A percentile compares a stretch with the other conserved stretches of the same genome.
Conservation (phyloP, 2,888 invertebrate genomes). For the Drosophila glabriapex region DNA sequence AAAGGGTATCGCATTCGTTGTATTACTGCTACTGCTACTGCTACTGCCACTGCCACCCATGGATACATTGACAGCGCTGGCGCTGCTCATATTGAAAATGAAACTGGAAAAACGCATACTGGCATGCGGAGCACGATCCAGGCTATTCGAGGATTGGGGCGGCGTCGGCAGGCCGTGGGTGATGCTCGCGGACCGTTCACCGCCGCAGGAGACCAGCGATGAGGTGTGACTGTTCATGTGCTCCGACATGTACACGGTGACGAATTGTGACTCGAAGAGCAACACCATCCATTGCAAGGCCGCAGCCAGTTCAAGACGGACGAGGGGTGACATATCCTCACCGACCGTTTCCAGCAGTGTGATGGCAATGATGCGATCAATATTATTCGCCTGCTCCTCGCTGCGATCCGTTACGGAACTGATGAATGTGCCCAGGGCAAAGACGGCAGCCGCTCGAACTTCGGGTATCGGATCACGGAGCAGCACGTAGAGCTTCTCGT, state of each 20-base stretch:
- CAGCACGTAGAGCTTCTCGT: conserved; percentile 95
- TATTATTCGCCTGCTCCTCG: conserved; percentile 97
- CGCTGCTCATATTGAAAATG: conserved; percentile 10
- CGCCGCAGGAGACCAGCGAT: conserved; percentile 46
- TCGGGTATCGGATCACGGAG: conserved; percentile 94
- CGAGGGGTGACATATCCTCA: conserved; percentile 94
- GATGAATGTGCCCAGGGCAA: conserved; percentile 97
- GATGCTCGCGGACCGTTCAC: conserved; percentile 78
- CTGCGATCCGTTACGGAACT: conserved; percentile 93
- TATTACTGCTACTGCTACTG: conserved; percentile 8
- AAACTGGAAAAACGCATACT: conserved; percentile 88
- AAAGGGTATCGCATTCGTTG: conserved; percentile 80
- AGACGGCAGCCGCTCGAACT: conserved; percentile 96
- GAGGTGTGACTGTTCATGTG: conserved; percentile 70
- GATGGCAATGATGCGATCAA: conserved; percentile 96
- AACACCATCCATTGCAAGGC: conserved; percentile 94
- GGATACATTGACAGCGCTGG: not conserved
- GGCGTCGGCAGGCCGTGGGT: conserved; percentile 64
- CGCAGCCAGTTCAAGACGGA: conserved; percentile 94
- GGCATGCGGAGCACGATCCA: conserved; percentile 81
- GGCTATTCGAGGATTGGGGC: conserved; percentile 83
- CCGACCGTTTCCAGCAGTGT: conserved; percentile 92
- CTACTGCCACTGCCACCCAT: not conserved
- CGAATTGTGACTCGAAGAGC: conserved; percentile 95
- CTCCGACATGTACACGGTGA: conserved; percentile 90